Evolutionary conservation across 2,797 vertebrate genomes (phyloP).

Genomic region (Clarias pachynema): DNA sequence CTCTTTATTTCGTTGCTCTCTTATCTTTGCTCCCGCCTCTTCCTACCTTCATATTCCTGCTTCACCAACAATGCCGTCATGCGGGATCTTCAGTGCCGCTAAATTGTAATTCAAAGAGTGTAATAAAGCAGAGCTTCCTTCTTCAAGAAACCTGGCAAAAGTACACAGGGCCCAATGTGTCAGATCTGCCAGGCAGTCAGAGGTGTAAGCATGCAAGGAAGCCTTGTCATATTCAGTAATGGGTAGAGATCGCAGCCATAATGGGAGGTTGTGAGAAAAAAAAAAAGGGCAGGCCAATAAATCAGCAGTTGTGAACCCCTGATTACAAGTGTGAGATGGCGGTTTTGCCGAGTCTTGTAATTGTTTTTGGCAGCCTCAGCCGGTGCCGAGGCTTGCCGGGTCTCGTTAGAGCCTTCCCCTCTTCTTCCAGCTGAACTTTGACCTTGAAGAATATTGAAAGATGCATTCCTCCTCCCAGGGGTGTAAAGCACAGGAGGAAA

Average conservation of each 20-base stretch:
- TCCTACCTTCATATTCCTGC: background rate
- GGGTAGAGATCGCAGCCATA: slow-evolving; percentile 78
- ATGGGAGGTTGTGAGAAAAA: slow-evolving; percentile 72
- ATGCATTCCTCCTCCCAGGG: slow-evolving; percentile 74
- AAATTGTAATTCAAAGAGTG: background rate
- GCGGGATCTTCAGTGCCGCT: background rate
- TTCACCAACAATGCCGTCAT: background rate
- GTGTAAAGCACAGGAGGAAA: slow-evolving; percentile 23
- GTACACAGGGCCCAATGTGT: slow-evolving; percentile 12
- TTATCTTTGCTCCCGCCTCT: background rate
- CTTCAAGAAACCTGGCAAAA: background rate
- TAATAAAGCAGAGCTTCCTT: slow-evolving; percentile 12
- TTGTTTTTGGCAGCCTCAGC: slow-evolving; percentile 73
- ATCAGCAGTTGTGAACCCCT: slow-evolving; percentile 74
- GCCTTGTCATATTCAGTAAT: slow-evolving; percentile 80
- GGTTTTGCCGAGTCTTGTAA: slow-evolving; percentile 61
- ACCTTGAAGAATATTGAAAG: slow-evolving; percentile 72
- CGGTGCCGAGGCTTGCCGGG: slow-evolving; percentile 59
- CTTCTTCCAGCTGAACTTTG: slow-evolving; percentile 74
- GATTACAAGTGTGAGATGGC: slow-evolving; percentile 69
- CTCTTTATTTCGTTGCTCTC: background rate
- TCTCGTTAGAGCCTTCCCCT: slow-evolving; percentile 42
- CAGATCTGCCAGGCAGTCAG: slow-evolving; percentile 36
- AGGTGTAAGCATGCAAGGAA: slow-evolving; percentile 56
- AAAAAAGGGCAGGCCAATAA: slow-evolving; percentile 74